Evolutionary conservation across 2,113 vertebrate genomes (phyloP), one percentile per base, ranked within the genome.

Genomic region (Propithecus coquereli): DNA sequence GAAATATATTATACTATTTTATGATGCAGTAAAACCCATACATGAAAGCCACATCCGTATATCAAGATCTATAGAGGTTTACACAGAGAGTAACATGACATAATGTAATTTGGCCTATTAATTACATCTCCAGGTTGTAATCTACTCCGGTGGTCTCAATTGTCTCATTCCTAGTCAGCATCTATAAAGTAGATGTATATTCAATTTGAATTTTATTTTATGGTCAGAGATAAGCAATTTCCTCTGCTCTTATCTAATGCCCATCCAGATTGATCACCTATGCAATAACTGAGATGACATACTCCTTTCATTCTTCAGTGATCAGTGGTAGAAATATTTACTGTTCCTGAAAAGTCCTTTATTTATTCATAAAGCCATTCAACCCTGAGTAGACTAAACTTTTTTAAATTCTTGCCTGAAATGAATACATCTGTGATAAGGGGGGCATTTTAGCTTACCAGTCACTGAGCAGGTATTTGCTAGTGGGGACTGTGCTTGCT

Each of bases 121-220:
- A 68, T 63, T 84, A 16, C 1, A 76, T n/a, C 7, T 61, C 54
- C 34, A 73, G 18, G 5, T 82, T 82, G 2, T 88, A 81, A 45
- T 37, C 6, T 27, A 32, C 8, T 74, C 27, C 71, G 2, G 7
- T n/a, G 6, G 6, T 59, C 30, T 92, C 43, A 86, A 2, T n/a
- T 66, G 54, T 81, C 22, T 52, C 40, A 7, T 68, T 73, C 0
- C 30, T n/a, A 71, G 25, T 90, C 7, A 74, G 18, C 2, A 65
- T 71, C 7, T 70, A 57, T 87, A 73, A 32, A 43, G 13, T 73
- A 45, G 40, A 68, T 5, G 37, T 22, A 52, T 30, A n/a, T 61
- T 71, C 70, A 79, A n/a, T 68, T 68, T 92, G 16, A 88, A 63
- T 93, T 95, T 96, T 37, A 71, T 57, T 70, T 93, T 76, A 74